These are phyloP conservation scores for Dicycla oo DNA, from an alignment of 2,888 invertebrate species.

Conservation along the genomic window DNA sequence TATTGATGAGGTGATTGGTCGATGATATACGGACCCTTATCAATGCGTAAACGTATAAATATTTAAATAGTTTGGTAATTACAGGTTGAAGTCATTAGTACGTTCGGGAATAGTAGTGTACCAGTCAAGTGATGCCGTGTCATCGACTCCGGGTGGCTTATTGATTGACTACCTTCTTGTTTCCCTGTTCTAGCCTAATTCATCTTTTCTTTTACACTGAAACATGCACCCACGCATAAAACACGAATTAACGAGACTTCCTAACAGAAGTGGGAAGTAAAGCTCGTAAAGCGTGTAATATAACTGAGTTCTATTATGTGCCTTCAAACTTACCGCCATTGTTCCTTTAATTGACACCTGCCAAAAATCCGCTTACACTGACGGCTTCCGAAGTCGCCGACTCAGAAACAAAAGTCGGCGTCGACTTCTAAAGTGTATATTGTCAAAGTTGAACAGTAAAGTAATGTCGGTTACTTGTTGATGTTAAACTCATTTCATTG, in stretches of 20 bases:
- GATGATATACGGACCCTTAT: neutral
- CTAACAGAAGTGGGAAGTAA: no score
- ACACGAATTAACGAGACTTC: slow-evolving; percentile 10
- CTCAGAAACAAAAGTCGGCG: slow-evolving; percentile 40
- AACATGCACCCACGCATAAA: slow-evolving; percentile 4
- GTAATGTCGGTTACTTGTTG: slow-evolving; percentile 57
- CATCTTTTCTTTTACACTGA: neutral
- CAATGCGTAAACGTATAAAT: neutral
- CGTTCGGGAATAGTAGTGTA: neutral
- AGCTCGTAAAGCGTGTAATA: slow-evolving; percentile 43
- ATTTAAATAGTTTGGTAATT: neutral
- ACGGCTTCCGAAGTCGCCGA: slow-evolving; percentile 30
- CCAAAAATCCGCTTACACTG: slow-evolving; percentile 43
- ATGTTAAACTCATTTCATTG: slow-evolving; percentile 47
- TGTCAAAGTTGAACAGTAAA: slow-evolving; percentile 29
- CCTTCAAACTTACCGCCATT: slow-evolving; percentile 38
- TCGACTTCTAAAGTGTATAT: slow-evolving; percentile 42
- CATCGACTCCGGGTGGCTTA: neutral
- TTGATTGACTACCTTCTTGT: neutral
- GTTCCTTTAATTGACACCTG: slow-evolving; percentile 54
- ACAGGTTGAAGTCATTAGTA: neutral
- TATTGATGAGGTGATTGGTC: neutral
- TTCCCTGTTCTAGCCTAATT: neutral
- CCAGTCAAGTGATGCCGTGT: neutral
- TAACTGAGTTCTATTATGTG: slow-evolving; percentile 30